phyloP scores from a whole-genome alignment of 2,113 vertebrate genomes.

The Bos indicus region DNA sequence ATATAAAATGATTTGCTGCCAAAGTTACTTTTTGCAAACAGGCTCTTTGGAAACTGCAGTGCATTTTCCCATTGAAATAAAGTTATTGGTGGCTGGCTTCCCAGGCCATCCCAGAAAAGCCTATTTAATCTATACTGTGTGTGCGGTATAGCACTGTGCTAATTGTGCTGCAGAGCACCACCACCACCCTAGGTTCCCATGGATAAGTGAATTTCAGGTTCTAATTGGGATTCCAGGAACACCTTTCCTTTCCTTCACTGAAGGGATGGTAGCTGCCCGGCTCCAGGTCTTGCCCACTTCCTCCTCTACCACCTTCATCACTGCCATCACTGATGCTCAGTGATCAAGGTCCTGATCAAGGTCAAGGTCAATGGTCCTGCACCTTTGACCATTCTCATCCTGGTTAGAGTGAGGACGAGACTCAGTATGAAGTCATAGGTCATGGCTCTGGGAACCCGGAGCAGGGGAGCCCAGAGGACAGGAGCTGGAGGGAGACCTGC shows the following conservation, averaged over 20 bases:
- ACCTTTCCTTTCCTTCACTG: neutral
- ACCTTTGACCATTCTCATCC: neutral
- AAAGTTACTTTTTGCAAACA: constrained; percentile 28
- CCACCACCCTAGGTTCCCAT: neutral
- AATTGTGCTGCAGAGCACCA: constrained; percentile 7
- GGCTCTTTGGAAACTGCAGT: constrained; percentile 36
- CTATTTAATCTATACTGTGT: constrained; percentile 43
- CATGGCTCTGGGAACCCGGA: neutral
- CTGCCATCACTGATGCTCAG: accelerated
- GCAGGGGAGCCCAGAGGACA: neutral
- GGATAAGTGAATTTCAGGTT: constrained; percentile 38
- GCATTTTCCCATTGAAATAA: constrained; percentile 45
- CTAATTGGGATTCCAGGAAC: constrained; percentile 29
- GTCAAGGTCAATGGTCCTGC: neutral
- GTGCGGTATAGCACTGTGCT: neutral
- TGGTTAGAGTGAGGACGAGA: neutral
- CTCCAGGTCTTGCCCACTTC: neutral
- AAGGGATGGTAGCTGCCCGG: neutral
- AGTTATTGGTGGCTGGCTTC: constrained; percentile 34
- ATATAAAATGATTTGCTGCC: neutral
- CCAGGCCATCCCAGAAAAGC: constrained; percentile 38
- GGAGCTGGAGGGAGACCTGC: neutral
- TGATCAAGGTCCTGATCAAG: neutral
- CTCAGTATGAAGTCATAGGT: neutral
- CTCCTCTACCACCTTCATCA: neutral